A percentile compares a stretch with the other conserved stretches of the same genome.
Evolutionary conservation across 2,797 vertebrate species (phyloP).

Genomic region (Semaprochilodus insignis): DNA sequence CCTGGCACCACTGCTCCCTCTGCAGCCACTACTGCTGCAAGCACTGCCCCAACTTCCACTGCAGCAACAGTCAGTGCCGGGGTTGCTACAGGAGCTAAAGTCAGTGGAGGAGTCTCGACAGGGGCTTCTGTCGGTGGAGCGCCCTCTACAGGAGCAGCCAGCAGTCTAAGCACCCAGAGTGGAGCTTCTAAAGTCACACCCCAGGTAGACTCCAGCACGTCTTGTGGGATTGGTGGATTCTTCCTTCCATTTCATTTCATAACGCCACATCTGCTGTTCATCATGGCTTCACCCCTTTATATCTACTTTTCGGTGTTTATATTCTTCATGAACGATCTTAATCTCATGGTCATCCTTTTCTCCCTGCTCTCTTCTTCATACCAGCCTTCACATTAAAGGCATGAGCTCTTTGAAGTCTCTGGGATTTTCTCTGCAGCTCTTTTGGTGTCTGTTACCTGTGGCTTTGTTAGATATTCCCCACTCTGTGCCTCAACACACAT

Average conservation of each 20-base stretch:
- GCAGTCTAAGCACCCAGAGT: slow-evolving; percentile 49
- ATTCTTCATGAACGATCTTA: not conserved
- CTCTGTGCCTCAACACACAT: not conserved
- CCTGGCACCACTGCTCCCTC: slow-evolving; percentile 6
- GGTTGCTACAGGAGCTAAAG: slow-evolving; percentile 26
- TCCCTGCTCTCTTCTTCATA: not conserved
- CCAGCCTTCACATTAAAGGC: not conserved
- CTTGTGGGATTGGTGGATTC: slow-evolving; percentile 45
- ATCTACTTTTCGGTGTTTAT: too few species aligned
- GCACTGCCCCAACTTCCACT: not conserved
- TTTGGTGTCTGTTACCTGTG: not conserved
- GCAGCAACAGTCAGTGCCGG: not conserved
- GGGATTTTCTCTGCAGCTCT: not conserved
- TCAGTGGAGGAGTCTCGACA: slow-evolving; percentile 43
- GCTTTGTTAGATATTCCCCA: not conserved
- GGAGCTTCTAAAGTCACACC: slow-evolving; percentile 58
- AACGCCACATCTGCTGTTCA: slow-evolving; percentile 4
- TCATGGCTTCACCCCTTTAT: not conserved
- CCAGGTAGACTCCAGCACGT: slow-evolving; percentile 70
- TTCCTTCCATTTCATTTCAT: slow-evolving; percentile 47
- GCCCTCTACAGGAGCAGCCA: slow-evolving; percentile 43
- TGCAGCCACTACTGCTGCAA: slow-evolving; percentile 8
- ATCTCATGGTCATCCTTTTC: not conserved
- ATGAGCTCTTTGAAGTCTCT: slow-evolving; percentile 3
- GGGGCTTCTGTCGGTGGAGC: slow-evolving; percentile 49